phyloP scores from a whole-genome alignment of 2,888 invertebrate genomes.

The Plebejus melissa region DNA sequence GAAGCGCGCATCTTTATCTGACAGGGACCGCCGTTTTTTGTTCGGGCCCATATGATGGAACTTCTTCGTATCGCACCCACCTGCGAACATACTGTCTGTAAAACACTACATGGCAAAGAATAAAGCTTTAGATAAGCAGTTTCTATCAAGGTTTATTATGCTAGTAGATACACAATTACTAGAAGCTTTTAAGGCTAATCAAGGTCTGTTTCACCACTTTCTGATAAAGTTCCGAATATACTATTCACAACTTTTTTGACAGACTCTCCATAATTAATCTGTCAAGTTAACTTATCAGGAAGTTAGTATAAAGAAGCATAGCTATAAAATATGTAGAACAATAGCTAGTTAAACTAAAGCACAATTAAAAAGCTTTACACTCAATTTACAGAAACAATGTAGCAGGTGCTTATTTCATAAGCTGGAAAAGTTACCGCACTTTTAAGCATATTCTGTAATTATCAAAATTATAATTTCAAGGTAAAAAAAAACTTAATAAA shows the following conservation, averaged over 20 bases:
- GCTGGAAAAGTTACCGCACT: too few relatives aligned
- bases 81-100: slow-evolving; percentile 41
- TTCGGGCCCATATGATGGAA: slow-evolving; percentile 81
- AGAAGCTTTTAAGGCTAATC: background rate
- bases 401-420: background rate
- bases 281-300: too few relatives aligned
- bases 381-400: background rate
- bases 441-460: background rate
- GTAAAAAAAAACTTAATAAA: background rate
- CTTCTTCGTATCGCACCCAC: slow-evolving; percentile 68
- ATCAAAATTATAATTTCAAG: background rate
- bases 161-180: too few relatives aligned
- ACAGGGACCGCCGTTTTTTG: slow-evolving; percentile 76
- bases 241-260: too few relatives aligned
- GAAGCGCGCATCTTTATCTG: slow-evolving; percentile 81
- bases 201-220: too few relatives aligned
- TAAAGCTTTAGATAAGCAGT: background rate
- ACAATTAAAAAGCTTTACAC: background rate
- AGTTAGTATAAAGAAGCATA: background rate
- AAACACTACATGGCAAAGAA: background rate
- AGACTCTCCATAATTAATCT: too few relatives aligned
- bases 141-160: background rate
- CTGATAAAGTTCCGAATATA: too few relatives aligned
- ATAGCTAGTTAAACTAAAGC: background rate
- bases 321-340: background rate